Evolutionary conservation across 1,140 invertebrate genomes (phyloP), one percentile per base, ranked within the genome.

Genomic region (Tribolium madens): DNA sequence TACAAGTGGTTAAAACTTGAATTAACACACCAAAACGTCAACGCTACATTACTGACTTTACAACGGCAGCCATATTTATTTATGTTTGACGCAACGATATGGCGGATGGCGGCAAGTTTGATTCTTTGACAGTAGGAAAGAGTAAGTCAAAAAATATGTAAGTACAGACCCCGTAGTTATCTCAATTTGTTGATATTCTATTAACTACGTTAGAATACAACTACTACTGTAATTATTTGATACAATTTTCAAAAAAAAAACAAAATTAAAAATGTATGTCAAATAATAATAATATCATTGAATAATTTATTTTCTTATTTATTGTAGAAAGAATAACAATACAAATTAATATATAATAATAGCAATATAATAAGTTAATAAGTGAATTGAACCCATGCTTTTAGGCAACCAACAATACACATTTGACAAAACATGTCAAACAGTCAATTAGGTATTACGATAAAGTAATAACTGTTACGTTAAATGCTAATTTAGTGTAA

Each of bases 1-100:
- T 33, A 64, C 57, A 33, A n/a, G 57, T 33, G n/a, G 2, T 33
- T 64, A 31, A 31, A n/a, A 13, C 10, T 36, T 15, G 3, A 10
- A 6, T 64, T 64, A 33, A 64, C 21, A 64, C 57, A 64, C 21
- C 26, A 26, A 72, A 72, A 72, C 17, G 46, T 72, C 70, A 50
- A 72, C 70, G 70, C 70, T 72, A 52, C 46, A 33, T 33, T 52
- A 72, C n/a, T 31, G 70, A 18, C 50, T 50, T 31, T 33, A 6
- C 70, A 18, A 72, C 70, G 15, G 71, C 12, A 14, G 71, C 71
- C 71, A 73, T 73, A 36, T 73, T 73, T 73, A 36, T 53, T 73
- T 73, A 73, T 72, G 70, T 48, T 52, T 52, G 50, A 52, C 70
- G 70, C 50, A 52, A 72, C 70, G 70, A 17, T 47, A 72, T 72